Evolutionary conservation across 2,888 invertebrate genomes (phyloP).

Genomic region (Clivina fossor): DNA sequence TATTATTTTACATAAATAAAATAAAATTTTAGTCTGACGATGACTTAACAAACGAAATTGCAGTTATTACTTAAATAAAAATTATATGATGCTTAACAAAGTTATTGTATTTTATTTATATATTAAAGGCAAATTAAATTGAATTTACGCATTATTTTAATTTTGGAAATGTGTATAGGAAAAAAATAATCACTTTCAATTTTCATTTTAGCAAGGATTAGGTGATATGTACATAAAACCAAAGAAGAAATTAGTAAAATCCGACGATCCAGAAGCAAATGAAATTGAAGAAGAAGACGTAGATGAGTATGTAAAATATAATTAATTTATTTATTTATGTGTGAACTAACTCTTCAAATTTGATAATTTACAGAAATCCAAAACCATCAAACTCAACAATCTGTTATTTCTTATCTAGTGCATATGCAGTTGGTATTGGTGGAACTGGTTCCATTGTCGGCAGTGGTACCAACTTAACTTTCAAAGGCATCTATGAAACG

Average conservation of each 20-base stretch:
- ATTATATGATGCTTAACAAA: too few relatives aligned
- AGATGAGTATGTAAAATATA: neutral
- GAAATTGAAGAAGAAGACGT: conserved; percentile 15
- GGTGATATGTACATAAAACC: conserved; percentile 49
- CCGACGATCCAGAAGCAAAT: conserved; percentile 39
- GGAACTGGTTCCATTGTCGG: conserved; percentile 59
- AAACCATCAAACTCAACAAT: conserved; percentile 73
- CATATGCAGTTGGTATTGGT: conserved; percentile 78
- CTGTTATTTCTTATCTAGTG: conserved; percentile 77
- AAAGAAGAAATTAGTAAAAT: conserved; percentile 26
- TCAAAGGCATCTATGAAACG: conserved; percentile 77
- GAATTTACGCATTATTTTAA: too few relatives aligned
- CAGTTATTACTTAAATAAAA: too few relatives aligned
- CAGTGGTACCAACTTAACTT: conserved; percentile 80
- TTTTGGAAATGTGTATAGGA: too few relatives aligned
- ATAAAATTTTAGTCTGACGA: too few relatives aligned
- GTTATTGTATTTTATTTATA: too few relatives aligned
- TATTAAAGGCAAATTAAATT: too few relatives aligned
- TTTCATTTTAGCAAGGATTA: conserved; percentile 50
- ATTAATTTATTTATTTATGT: neutral
- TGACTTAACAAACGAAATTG: too few relatives aligned
- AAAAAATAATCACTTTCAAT: too few relatives aligned
- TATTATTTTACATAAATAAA: too few relatives aligned
- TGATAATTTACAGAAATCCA: conserved; percentile 55
- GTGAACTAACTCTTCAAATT: neutral